Evolutionary conservation across 1,140 invertebrate genomes (phyloP), one percentile per base, ranked within the genome.

Genomic region (Glossosoma conforme): DNA sequence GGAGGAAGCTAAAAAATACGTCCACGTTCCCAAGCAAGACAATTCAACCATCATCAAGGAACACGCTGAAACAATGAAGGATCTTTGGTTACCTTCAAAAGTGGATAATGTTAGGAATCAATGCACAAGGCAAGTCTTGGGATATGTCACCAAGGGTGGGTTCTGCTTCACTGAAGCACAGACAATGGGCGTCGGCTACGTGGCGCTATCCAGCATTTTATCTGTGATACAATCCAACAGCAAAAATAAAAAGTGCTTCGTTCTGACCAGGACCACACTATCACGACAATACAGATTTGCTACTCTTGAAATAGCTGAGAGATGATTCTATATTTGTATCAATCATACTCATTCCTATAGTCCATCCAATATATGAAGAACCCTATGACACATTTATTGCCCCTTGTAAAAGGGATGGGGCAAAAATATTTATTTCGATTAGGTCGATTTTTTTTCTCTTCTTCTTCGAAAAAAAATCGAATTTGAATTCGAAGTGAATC

Each of bases 111-210:
- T 89, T 24, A 77, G 83, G n/a, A 59, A 78, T 38, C 77, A 78
- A 13, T 80, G 79, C 60, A 74, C 74, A 13, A 75, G 87, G 58
- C 72, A 85, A 65, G 72, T 86, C 2, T 80, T 90, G 57, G 90
- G 90, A 33, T 92, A 82, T 68, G 61, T 91, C 8, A 76, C 70
- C 28, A 68, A 79, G 52, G 87, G 85, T 19, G 78, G 77, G 22
- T 91, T 84, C 62, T 84, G 80, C 58, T 84, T 84, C 54, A 77
- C 77, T 1, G 76, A 83, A 62, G 80, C 82, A 1, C 75, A 69
- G 24, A 76, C 77, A 44, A 71, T 77, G 56, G 86, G 80, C 37
- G 65, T 86, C 5, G 87, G 86, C 25, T 89, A 86, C 61, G 68
- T 88, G 1, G 70, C 81, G 2, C 63, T 78, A 11, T 65, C 70